Evolutionary conservation across 1,140 invertebrate genomes (phyloP).

Genomic region (Yoshiicerus persimilis): DNA sequence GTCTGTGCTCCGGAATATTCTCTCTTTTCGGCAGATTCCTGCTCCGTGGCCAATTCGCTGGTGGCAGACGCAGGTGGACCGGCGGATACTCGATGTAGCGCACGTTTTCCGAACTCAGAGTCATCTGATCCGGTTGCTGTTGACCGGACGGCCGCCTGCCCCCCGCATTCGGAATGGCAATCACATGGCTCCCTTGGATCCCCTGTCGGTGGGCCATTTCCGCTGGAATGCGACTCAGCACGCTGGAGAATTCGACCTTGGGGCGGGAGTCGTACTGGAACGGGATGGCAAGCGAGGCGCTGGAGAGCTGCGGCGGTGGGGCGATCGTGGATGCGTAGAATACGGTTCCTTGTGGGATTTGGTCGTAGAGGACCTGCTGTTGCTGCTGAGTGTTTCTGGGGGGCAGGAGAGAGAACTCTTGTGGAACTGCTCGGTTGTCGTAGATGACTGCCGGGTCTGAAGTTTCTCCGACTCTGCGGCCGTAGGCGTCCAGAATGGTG

Average conservation of each 20-base stretch:
- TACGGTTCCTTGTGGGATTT: background rate
- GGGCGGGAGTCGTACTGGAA: background rate
- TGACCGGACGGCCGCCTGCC: background rate
- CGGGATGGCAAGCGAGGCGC: background rate
- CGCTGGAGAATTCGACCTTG: background rate
- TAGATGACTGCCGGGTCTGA: background rate
- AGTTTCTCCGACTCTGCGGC: background rate
- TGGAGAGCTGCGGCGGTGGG: background rate
- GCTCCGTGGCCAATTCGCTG: constrained; percentile 1
- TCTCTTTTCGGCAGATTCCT: constrained; percentile 31
- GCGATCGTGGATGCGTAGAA: background rate
- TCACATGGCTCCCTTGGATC: background rate
- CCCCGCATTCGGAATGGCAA: background rate
- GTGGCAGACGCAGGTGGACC: background rate
- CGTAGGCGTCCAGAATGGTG: background rate
- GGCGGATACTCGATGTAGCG: constrained; percentile 2
- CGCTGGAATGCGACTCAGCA: background rate
- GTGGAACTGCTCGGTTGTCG: background rate
- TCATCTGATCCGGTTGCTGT: background rate
- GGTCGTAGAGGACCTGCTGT: background rate
- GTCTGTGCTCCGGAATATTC: background rate
- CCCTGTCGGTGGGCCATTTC: constrained; percentile 4
- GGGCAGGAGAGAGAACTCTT: background rate
- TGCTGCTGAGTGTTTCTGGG: background rate
- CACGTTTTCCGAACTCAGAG: background rate